A percentile compares a stretch with the other conserved stretches of the same genome.
Conservation (phyloP, 1,140 invertebrate genomes). For the Drosophila melanogaster region DNA sequence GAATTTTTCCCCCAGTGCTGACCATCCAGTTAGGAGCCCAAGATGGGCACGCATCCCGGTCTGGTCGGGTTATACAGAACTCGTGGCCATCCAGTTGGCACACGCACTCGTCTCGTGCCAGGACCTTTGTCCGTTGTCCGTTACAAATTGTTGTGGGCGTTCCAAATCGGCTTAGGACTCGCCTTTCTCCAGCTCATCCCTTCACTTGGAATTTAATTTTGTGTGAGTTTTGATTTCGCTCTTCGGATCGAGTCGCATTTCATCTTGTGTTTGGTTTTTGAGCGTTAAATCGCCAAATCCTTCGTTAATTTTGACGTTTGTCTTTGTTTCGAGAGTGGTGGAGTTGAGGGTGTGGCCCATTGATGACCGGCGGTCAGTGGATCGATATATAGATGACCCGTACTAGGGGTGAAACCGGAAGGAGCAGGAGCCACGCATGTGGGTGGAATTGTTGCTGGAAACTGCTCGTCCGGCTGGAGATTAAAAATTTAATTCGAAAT, state of each 20-base stretch:
- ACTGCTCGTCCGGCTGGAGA: slow-evolving; percentile 58
- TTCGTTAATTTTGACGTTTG: slow-evolving; percentile 80
- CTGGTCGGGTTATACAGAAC: slow-evolving; percentile 16
- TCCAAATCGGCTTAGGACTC: slow-evolving; percentile 80
- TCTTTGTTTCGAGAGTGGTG: slow-evolving; percentile 39
- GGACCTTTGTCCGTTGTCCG: slow-evolving; percentile 45
- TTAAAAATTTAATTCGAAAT: slow-evolving; percentile 84
- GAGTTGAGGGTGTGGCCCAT: slow-evolving; percentile 14
- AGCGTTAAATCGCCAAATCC: slow-evolving; percentile 80
- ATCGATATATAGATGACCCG: slow-evolving; percentile 38
- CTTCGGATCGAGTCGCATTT: slow-evolving; percentile 55
- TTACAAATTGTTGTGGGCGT: slow-evolving; percentile 84
- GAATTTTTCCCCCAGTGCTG: slow-evolving; percentile 2
- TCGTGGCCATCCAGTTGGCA: slow-evolving; percentile 15
- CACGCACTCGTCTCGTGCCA: slow-evolving; percentile 44
- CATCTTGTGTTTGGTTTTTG: slow-evolving; percentile 72
- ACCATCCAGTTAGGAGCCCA: slow-evolving; percentile 50
- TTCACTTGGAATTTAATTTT: slow-evolving; percentile 56
- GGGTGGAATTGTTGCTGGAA: slow-evolving; percentile 58
- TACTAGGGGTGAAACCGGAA: slow-evolving; percentile 51
- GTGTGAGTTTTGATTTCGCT: slow-evolving; percentile 52
- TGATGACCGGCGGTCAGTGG: slow-evolving; percentile 63
- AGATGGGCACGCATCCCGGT: slow-evolving; percentile 5
- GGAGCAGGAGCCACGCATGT: slow-evolving; percentile 46
- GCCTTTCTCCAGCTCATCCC: slow-evolving; percentile 46